phyloP scores from a whole-genome alignment of 1,140 invertebrate genomes.

The Papilio polytes region DNA sequence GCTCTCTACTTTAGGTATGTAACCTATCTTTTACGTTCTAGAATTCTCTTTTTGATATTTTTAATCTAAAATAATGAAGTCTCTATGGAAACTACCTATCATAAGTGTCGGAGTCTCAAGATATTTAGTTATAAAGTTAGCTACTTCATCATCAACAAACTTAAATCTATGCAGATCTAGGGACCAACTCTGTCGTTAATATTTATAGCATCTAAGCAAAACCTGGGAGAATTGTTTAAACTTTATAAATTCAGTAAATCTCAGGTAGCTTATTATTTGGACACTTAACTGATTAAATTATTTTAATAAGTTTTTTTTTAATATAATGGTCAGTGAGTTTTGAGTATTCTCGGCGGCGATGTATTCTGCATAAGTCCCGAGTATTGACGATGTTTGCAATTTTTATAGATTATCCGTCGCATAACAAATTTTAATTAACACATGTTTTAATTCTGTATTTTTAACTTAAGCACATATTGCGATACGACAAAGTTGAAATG shows the following conservation, averaged over 20 bases:
- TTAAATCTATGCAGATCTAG: conserved; percentile 12
- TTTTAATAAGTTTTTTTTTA: too few relatives aligned
- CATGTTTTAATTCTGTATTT: neutral
- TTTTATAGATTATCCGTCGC: neutral
- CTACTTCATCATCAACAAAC: neutral
- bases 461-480: conserved; percentile 3
- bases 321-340: too few relatives aligned
- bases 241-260: neutral
- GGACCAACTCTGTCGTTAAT: neutral
- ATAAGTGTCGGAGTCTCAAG: neutral
- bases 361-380: neutral
- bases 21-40: too few relatives aligned
- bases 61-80: neutral
- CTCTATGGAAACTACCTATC: neutral
- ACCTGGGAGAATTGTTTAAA: conserved; percentile 7
- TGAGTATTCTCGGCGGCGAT: neutral
- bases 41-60: neutral
- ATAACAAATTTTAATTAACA: neutral
- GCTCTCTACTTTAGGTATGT: too few relatives aligned
- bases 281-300: neutral
- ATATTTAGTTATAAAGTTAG: neutral
- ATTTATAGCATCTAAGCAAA: neutral
- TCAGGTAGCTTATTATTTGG: neutral
- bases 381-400: neutral
- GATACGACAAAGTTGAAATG: conserved; percentile 3